Conservation (phyloP, 1,140 invertebrate species). For the Tetramorium simillimum region DNA sequence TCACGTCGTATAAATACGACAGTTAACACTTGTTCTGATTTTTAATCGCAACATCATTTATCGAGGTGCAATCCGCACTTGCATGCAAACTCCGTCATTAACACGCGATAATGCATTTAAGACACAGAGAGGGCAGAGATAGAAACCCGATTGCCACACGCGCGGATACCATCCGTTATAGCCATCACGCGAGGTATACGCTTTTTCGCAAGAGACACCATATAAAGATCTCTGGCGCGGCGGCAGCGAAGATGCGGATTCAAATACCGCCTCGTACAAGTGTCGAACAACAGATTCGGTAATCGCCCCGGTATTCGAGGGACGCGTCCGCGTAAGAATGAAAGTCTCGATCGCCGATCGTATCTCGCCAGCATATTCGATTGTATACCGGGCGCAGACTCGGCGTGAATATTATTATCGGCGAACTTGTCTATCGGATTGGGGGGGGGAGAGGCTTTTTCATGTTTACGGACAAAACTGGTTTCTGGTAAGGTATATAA, state of each 20-base stretch:
- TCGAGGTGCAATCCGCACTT: neutral
- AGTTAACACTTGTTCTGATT: slow-evolving; percentile 8
- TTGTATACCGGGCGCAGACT: neutral
- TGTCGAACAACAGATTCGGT: slow-evolving; percentile 2
- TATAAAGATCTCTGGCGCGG: slow-evolving; percentile 10
- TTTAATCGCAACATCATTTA: slow-evolving; percentile 12
- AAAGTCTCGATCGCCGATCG: slow-evolving; percentile 31
- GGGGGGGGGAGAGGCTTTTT: neutral
- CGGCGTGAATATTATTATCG: slow-evolving; percentile 45
- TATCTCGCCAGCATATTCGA: slow-evolving; percentile 60
- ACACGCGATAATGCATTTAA: slow-evolving; percentile 36
- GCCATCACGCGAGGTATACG: slow-evolving; percentile 26
- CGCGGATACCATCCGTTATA: slow-evolving; percentile 20
- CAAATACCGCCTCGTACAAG: neutral
- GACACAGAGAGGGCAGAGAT: slow-evolving; percentile 14
- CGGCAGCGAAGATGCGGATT: neutral
- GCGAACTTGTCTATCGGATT: neutral
- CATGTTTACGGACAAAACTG: neutral
- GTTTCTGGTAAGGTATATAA: neutral
- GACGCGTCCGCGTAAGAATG: neutral
- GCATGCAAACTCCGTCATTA: slow-evolving; percentile 13
- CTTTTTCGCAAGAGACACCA: slow-evolving; percentile 25
- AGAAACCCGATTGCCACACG: slow-evolving; percentile 26
- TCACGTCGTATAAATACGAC: neutral
- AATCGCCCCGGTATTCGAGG: neutral